Evolutionary conservation across 1,140 invertebrate genomes (phyloP).

Genomic region (Druon quercuslanigerum): DNA sequence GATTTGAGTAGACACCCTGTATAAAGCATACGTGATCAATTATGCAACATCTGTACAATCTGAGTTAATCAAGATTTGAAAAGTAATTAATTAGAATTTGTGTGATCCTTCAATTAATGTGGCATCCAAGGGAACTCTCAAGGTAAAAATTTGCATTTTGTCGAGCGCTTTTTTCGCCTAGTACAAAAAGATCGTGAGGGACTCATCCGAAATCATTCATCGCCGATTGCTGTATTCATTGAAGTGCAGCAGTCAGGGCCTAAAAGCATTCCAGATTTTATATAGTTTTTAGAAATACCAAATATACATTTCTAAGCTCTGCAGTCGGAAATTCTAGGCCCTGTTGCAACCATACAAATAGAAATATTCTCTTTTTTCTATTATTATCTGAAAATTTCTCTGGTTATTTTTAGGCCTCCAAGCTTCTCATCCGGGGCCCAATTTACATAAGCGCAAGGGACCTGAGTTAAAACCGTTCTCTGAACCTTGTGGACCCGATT

Average conservation of each 20-base stretch:
- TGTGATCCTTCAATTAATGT: slow-evolving; percentile 63
- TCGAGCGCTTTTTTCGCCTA: slow-evolving; percentile 61
- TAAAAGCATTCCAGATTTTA: no score
- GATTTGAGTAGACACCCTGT: neutral
- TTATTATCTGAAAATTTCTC: slow-evolving; percentile 32
- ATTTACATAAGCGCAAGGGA: slow-evolving; percentile 90
- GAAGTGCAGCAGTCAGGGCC: neutral
- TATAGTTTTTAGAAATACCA: no score
- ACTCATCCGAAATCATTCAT: slow-evolving; percentile 60
- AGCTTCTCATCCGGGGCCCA: slow-evolving; percentile 93
- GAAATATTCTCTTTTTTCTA: slow-evolving; percentile 32
- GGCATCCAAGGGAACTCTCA: slow-evolving; percentile 67
- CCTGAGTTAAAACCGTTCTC: slow-evolving; percentile 91
- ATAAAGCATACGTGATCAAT: slow-evolving; percentile 27
- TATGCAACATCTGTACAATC: neutral
- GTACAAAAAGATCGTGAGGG: slow-evolving; percentile 61
- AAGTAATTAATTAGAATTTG: slow-evolving; percentile 58
- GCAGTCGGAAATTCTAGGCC: no score
- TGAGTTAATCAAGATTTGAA: slow-evolving; percentile 32
- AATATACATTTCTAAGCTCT: no score
- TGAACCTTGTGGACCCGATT: slow-evolving; percentile 91
- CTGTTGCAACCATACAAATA: slow-evolving; percentile 22
- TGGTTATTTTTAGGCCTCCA: slow-evolving; percentile 78
- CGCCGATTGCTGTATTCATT: slow-evolving; percentile 51
- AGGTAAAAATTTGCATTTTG: slow-evolving; percentile 64